These are phyloP conservation scores for Timema cristinae DNA, from an alignment of 2,888 invertebrate genomes.

Conservation along the genomic window DNA sequence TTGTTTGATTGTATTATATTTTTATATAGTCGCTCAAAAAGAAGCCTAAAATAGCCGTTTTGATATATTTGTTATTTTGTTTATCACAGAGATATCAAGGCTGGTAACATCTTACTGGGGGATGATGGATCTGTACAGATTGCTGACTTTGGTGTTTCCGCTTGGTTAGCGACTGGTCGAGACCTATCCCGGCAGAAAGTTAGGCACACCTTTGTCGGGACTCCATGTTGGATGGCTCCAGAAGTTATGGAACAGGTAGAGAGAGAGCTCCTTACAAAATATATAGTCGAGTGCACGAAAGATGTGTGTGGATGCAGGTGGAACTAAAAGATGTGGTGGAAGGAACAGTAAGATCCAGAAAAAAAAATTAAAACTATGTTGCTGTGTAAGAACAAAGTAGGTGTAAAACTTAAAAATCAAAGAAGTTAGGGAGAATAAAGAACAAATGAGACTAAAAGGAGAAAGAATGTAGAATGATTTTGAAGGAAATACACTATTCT, in stretches of 20 bases:
- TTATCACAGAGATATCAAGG: conserved; percentile 82
- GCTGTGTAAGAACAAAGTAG: neutral
- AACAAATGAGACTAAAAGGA: too few relatives aligned
- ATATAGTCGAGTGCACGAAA: neutral
- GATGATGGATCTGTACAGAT: conserved; percentile 97
- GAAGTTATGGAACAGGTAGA: conserved; percentile 98
- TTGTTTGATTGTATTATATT: too few relatives aligned
- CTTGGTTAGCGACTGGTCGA: conserved; percentile 93
- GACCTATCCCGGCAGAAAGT: conserved; percentile 92
- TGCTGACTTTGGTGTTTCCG: conserved; percentile 98
- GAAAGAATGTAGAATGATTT: too few relatives aligned
- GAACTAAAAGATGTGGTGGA: too few relatives aligned
- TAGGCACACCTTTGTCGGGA: conserved; percentile 96
- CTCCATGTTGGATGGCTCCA: conserved; percentile 99
- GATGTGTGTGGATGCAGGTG: too few relatives aligned
- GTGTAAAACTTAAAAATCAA: neutral
- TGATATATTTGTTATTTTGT: conserved; percentile 9
- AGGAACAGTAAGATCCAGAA: neutral
- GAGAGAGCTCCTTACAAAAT: conserved; percentile 49
- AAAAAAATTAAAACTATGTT: neutral
- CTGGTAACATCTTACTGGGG: conserved; percentile 94
- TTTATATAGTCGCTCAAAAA: too few relatives aligned
- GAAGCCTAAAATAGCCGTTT: too few relatives aligned
- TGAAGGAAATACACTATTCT: too few relatives aligned
- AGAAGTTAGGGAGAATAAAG: too few relatives aligned